These are phyloP conservation scores for Acanthis flammea DNA, from an alignment of 2,797 vertebrate genomes.

Conservation along the genomic window DNA sequence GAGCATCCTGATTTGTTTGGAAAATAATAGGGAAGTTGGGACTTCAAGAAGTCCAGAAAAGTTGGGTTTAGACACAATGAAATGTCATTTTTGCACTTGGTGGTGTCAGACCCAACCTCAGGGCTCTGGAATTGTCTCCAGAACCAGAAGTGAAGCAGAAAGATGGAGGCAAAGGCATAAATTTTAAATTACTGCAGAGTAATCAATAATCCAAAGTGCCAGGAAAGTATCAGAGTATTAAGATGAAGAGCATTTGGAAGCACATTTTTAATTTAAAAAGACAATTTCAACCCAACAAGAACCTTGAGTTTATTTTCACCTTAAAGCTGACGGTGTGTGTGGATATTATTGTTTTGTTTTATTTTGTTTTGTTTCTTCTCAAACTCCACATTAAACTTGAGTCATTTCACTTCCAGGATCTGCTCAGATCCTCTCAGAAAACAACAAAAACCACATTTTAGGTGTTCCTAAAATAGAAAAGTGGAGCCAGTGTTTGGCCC, in stretches of 20 bases:
- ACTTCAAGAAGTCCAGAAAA: background rate
- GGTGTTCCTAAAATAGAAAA: conserved; percentile 37
- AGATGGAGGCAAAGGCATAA: background rate
- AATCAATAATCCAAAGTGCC: background rate
- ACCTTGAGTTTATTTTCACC: background rate
- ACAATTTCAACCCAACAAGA: background rate
- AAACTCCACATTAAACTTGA: background rate
- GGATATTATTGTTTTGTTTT: background rate
- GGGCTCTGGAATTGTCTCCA: background rate
- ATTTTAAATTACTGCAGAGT: background rate
- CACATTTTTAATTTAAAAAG: background rate
- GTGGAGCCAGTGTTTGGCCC: background rate
- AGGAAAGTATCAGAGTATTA: background rate
- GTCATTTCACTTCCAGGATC: background rate
- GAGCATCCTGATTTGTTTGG: background rate
- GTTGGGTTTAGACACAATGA: background rate
- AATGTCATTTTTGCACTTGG: background rate
- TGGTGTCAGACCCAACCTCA: background rate
- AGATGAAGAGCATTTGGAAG: background rate
- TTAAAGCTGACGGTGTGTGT: background rate
- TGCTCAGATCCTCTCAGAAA: background rate
- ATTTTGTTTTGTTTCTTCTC: background rate
- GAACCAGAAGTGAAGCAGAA: background rate
- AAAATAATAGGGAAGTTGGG: background rate
- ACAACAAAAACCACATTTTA: conserved; percentile 21